Base-by-base conservation (phyloP, 1,140 invertebrate species). In the Papilio glaucus region DNA sequence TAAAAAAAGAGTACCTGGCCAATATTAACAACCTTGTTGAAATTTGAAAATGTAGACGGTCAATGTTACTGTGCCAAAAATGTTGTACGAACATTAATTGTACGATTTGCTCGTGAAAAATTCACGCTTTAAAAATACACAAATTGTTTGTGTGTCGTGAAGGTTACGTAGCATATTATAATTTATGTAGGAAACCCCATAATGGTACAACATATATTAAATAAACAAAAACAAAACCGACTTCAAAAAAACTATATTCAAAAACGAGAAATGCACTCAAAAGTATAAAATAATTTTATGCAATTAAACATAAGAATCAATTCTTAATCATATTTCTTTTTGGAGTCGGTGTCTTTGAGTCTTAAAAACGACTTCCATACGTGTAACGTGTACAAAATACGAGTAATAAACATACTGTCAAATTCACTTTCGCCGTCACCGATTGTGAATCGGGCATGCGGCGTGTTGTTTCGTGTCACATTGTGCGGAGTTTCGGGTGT, bases 11-110 rank as follows among this genome's bases (percentile, higher is more conserved):
- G 33, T 76, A 71, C 76, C 75, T 78, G 79, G 65, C 65, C 65
- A 82, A 77, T 75, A 82, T 81, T 79, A 78, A 77, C 72, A 79
- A 84, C 84, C 80, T 84, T 79, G 82, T 75, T 77, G 77, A 78
- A 82, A 82, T 79, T 69, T 33, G 49, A 69, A 69, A 69, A 69
- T 69, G 33, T 81, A 80, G 68, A 76, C 73, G 73, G 41, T 39
- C 38, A 57, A 37, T 61, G 70, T 76, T 76, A 76, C 73, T 70
- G 77, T 84, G 79, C 82, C 84, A 84, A 84, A 78, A 67, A 53
- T 69, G 24, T 49, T 69, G 45, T 18, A 21, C 67, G 38, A 68
- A 69, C 33, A 69, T 69, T 69, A 69, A 69, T 69, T 49, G 42
- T 69, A 33, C 45, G 26, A 69, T 15, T 69, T 33, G 45, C 29